These are phyloP conservation scores for Clanis bilineata DNA, from an alignment of 2,888 invertebrate genomes.

Conservation along the genomic window DNA sequence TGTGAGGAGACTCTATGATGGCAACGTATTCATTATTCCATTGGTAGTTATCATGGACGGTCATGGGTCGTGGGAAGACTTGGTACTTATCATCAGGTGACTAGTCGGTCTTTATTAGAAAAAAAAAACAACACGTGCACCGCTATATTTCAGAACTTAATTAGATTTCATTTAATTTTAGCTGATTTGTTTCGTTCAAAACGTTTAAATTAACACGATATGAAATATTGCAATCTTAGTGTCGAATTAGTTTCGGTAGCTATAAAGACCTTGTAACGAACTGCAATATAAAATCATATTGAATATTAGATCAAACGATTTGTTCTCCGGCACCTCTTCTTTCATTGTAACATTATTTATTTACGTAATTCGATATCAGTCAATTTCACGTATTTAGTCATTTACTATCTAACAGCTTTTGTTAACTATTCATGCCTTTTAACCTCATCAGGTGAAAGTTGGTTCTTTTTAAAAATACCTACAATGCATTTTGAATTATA, in stretches of 20 bases:
- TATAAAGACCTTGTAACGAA: not conserved
- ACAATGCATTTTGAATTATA: too few species aligned
- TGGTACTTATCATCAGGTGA: too few species aligned
- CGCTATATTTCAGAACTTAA: not conserved
- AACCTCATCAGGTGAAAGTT: not conserved
- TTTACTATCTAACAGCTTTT: not conserved
- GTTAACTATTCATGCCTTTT: not conserved
- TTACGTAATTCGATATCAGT: not conserved
- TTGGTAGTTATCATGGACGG: too few species aligned
- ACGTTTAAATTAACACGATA: constrained; percentile 10
- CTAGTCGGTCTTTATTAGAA: too few species aligned
- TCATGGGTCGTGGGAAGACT: too few species aligned
- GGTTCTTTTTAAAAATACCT: not conserved
- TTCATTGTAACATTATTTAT: not conserved
- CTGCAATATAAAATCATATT: constrained; percentile 10
- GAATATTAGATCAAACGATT: constrained; percentile 4
- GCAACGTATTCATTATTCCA: too few species aligned
- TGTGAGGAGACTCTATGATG: too few species aligned
- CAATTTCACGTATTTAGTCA: not conserved
- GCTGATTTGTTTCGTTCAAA: not conserved
- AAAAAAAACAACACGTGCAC: too few species aligned
- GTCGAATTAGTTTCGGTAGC: constrained; percentile 8
- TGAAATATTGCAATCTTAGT: constrained; percentile 5
- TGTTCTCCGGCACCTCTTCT: not conserved
- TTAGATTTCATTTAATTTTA: constrained; percentile 9